phyloP scores from a whole-genome alignment of 2,888 invertebrate species.

The Boloria selene region DNA sequence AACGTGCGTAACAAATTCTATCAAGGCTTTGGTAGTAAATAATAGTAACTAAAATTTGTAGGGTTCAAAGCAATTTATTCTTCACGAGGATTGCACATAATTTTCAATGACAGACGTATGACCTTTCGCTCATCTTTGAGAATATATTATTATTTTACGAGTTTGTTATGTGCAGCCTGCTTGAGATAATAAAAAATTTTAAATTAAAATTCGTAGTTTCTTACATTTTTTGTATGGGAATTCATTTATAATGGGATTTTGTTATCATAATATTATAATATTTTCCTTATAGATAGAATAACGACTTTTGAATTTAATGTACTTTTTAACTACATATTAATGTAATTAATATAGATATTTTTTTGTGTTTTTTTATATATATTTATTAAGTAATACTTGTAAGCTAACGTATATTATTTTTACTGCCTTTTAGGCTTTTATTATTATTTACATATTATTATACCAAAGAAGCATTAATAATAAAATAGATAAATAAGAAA shows the following conservation, averaged over 20 bases:
- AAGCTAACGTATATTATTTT: too few species aligned
- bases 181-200: constrained; percentile 3
- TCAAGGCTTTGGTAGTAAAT: constrained; percentile 4
- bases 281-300: too few species aligned
- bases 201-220: neutral
- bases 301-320: too few species aligned
- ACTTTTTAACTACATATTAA: too few species aligned
- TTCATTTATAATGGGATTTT: too few species aligned
- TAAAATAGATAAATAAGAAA: constrained; percentile 11
- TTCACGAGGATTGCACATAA: constrained; percentile 23
- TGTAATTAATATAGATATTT: too few species aligned
- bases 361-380: too few species aligned
- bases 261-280: too few species aligned
- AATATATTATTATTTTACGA: neutral
- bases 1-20: neutral
- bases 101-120: constrained; percentile 22
- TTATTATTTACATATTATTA: neutral
- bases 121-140: constrained; percentile 22
- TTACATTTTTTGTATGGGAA: neutral
- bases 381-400: too few species aligned
- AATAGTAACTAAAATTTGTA: constrained; percentile 9
- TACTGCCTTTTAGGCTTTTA: too few species aligned
- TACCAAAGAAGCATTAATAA: neutral
- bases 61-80: constrained; percentile 19
- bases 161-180: constrained; percentile 1